Conservation (phyloP, 2,797 vertebrate genomes). For the Tauraco hartlaubi region DNA sequence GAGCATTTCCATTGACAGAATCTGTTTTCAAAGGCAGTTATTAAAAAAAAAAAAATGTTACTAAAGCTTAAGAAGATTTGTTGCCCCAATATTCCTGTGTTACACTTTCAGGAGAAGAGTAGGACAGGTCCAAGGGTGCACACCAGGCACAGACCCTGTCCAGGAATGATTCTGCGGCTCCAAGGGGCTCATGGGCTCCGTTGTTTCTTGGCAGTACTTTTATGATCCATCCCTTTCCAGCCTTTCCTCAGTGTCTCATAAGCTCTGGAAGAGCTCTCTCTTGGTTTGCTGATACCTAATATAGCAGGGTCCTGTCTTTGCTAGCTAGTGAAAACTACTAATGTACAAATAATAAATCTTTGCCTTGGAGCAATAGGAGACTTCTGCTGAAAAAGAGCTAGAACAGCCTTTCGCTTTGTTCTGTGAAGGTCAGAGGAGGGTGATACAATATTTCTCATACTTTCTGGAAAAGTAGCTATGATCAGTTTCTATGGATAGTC, state of each 20-base stretch:
- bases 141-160: neutral
- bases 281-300: neutral
- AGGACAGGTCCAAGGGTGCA: neutral
- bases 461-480: conserved; percentile 10
- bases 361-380: neutral
- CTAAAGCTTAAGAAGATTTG: neutral
- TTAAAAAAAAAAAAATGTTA: neutral
- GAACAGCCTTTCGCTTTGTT: neutral
- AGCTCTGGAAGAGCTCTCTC: neutral
- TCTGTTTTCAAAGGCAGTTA: neutral
- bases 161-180: neutral
- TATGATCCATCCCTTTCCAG: neutral
- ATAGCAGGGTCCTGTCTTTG: neutral
- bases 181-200: neutral
- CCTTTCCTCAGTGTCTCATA: neutral
- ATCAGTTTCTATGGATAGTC: neutral
- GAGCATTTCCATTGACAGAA: neutral
- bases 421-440: neutral
- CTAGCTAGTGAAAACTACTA: neutral
- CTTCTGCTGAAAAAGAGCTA: neutral
- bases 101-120: neutral
- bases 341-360: neutral
- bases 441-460: neutral
- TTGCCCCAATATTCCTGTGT: neutral
- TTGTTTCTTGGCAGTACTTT: neutral